phyloP scores from a whole-genome alignment of 92 coral and sea anemone species.

The Muricea muricata region DNA sequence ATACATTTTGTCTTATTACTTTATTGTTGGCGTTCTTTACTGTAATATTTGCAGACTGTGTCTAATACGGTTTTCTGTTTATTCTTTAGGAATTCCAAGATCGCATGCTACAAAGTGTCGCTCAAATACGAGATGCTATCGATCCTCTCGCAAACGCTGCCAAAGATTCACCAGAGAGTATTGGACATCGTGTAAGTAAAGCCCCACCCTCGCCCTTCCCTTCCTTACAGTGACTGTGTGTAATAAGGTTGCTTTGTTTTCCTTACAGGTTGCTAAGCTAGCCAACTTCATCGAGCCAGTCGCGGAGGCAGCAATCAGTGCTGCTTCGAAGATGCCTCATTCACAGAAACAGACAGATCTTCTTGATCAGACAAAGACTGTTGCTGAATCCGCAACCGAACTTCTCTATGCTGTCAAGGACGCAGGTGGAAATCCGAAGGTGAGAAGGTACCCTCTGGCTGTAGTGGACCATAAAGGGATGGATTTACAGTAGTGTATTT shows the following conservation, averaged over 20 bases:
- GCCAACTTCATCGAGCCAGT: conserved; percentile 91
- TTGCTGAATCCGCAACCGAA: conserved; percentile 98
- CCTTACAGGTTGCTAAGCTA: conserved; percentile 85
- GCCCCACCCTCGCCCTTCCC: neutral
- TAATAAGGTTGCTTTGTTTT: neutral
- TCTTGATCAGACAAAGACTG: conserved; percentile 97
- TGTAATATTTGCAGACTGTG: too few relatives aligned
- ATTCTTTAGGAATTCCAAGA: conserved; percentile 88
- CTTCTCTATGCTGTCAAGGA: conserved; percentile 92
- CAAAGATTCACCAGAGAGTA: conserved; percentile 85
- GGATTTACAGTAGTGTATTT: too few relatives aligned
- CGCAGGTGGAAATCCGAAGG: conserved; percentile 98
- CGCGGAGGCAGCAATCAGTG: conserved; percentile 85
- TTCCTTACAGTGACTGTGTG: too few relatives aligned
- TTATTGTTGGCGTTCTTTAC: neutral
- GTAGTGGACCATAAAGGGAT: too few relatives aligned
- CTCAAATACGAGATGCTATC: conserved; percentile 81
- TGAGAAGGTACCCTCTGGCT: too few relatives aligned
- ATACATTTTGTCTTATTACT: neutral
- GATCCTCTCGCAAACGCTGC: conserved; percentile 93
- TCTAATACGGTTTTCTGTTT: too few relatives aligned
- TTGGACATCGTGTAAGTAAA: conserved; percentile 85
- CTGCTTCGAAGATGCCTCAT: conserved; percentile 92
- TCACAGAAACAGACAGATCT: conserved; percentile 85
- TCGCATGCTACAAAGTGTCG: conserved; percentile 92